A percentile compares a stretch with the other conserved stretches of the same genome.
phyloP scores from a whole-genome alignment of 30 jellyfish, hydroid and myxozoan genomes.

The Clytia hemisphaerica region DNA sequence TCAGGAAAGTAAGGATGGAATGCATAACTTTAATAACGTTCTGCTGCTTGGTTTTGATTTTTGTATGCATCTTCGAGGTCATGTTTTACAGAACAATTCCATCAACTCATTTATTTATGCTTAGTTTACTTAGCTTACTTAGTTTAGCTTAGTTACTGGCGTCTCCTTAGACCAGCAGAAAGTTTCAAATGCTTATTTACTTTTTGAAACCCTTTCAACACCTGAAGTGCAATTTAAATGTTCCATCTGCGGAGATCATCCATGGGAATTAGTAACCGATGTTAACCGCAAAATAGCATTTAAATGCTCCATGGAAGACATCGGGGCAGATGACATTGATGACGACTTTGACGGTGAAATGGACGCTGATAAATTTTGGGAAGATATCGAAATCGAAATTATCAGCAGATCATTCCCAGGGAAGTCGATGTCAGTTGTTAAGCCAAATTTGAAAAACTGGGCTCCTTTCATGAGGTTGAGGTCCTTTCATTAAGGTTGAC shows the following conservation, averaged over 20 bases:
- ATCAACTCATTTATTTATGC: too few relatives aligned
- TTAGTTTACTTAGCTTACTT: too few relatives aligned
- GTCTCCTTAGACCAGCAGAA: too few relatives aligned
- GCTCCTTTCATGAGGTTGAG: slow-evolving; percentile 40
- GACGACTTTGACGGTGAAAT: slow-evolving; percentile 1
- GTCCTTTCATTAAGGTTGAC: neutral
- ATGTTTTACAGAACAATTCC: too few relatives aligned
- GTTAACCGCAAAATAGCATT: slow-evolving; percentile 49
- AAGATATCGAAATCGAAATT: slow-evolving; percentile 2
- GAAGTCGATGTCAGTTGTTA: neutral
- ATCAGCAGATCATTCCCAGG: slow-evolving; percentile 22
- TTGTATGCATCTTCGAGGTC: too few relatives aligned
- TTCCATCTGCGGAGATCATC: slow-evolving; percentile 23
- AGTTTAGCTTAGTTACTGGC: too few relatives aligned
- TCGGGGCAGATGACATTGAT: neutral
- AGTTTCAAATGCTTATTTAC: slow-evolving; percentile 21
- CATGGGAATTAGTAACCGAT: slow-evolving; percentile 42
- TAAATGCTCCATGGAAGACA: slow-evolving; percentile 1
- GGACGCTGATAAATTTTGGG: slow-evolving; percentile 38
- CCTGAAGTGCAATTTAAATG: slow-evolving; percentile 21
- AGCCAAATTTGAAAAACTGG: slow-evolving; percentile 37
- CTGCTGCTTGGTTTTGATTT: too few relatives aligned
- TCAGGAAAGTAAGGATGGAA: too few relatives aligned
- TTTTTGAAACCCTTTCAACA: slow-evolving; percentile 26
- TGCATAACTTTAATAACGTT: too few relatives aligned